phyloP scores from a whole-genome alignment of 2,888 invertebrate species.

The Eustalomyia histrio region DNA sequence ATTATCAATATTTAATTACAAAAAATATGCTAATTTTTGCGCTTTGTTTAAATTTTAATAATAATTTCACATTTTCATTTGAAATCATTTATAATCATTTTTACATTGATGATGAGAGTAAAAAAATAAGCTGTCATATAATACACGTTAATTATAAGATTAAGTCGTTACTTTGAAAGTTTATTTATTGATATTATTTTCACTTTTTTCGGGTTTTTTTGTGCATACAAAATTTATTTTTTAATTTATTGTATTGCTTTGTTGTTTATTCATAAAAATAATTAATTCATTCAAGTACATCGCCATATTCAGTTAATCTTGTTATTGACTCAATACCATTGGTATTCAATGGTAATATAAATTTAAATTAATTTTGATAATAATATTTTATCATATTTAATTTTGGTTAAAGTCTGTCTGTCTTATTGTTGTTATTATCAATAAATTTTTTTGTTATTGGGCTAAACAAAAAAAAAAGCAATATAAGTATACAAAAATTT shows the following conservation, averaged over 20 bases:
- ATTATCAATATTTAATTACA: no score
- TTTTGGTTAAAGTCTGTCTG: not conserved
- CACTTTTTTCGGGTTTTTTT: not conserved
- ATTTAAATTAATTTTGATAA: not conserved
- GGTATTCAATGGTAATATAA: conserved; percentile 29
- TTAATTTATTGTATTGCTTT: not conserved
- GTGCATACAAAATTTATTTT: not conserved
- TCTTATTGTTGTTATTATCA: not conserved
- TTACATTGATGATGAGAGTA: not conserved
- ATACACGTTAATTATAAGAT: conserved; percentile 4
- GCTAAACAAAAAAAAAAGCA: not conserved
- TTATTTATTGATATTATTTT: not conserved
- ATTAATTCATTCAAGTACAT: conserved; percentile 39
- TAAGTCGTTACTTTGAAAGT: not conserved
- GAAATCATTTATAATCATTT: no score
- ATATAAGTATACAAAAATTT: not conserved
- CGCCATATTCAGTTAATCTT: conserved; percentile 30
- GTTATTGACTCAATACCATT: conserved; percentile 61
- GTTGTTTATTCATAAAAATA: not conserved
- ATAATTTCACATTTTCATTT: no score
- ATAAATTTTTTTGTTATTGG: not conserved
- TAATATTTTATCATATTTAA: not conserved
- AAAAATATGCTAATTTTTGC: no score
- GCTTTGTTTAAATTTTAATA: no score
- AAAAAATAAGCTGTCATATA: not conserved